Evolutionary conservation across 2,113 vertebrate species (phyloP), one percentile per base, ranked within the genome.

Genomic region (Corythoichthys haematopterus): DNA sequence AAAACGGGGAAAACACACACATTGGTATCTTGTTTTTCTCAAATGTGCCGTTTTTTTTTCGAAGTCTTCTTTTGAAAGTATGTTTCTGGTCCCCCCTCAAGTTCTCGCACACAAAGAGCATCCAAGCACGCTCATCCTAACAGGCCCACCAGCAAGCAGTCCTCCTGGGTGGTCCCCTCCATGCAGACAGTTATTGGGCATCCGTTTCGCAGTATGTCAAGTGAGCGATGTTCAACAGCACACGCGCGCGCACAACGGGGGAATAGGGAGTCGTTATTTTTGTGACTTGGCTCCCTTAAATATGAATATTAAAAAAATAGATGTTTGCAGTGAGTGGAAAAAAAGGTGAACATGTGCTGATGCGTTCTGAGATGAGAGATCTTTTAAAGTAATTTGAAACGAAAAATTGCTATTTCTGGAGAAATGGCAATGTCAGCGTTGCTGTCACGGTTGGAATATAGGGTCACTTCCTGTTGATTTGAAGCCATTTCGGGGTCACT

Each of bases 131-230:
- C 90, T 87, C 78, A 83, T 88, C 85, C 64, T 71, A 67, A 72
- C 69, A 69, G 86, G 87, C 88, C 84, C 84, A 92, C 90, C 85
- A 87, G 78, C 81, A 79, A 43, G 78, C 81, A 77, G 66, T 80
- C 51, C 79, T 87, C 81, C 52, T 90, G 88, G 88, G 88, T 90
- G 88, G 88, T 90, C 76, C 76, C 56, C 86, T 83, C 80, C 55
- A 80, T 73, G 80, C 75, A 92, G 81, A 92, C 92, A 85, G 81
- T 79, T 79, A 90, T 72, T 83, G 80, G 80, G 85, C 85, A 87
- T 88, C 78, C 68, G 76, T 84, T 80, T 82, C 80, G 78, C 38
- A 75, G 67, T 59, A 69, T 79, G 74, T 84, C 81, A 38, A 85
- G 84, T 79, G 77, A 82, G 76, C 80, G 81, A 84, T 84, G 67